A percentile compares a stretch with the other conserved stretches of the same genome.
phyloP scores from a whole-genome alignment of 2,113 vertebrate genomes.

The Mobula birostris region DNA sequence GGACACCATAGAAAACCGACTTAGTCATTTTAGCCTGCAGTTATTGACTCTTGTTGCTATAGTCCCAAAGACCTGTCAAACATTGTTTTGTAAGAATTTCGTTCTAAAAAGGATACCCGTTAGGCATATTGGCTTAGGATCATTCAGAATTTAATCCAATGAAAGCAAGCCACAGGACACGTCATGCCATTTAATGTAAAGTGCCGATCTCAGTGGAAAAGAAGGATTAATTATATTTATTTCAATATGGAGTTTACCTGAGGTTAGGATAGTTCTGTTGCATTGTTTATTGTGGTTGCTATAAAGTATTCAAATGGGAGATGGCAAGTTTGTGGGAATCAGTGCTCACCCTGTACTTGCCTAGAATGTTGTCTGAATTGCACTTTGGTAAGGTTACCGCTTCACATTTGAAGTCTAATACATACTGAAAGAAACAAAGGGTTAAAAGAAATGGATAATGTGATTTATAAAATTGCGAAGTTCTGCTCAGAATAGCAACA shows the following conservation, averaged over 20 bases:
- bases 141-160: background rate
- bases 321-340: background rate
- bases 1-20: background rate
- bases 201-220: background rate
- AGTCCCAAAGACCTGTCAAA: background rate
- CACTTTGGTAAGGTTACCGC: background rate
- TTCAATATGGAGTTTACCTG: background rate
- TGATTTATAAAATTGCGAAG: background rate
- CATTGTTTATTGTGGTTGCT: background rate
- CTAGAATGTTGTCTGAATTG: background rate
- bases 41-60: background rate
- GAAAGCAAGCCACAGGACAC: background rate
- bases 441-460: background rate
- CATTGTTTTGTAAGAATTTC: background rate
- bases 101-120: background rate
- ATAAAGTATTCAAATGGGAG: background rate
- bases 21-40: background rate
- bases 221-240: background rate
- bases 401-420: background rate
- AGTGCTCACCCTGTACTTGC: background rate
- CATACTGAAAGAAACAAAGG: background rate
- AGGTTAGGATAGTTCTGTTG: background rate
- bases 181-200: conserved; percentile 20
- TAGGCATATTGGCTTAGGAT: background rate
- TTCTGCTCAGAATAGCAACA: background rate